These are phyloP conservation scores for Nephila pilipes DNA, from an alignment of 1,140 invertebrate species.

Conservation along the genomic window DNA sequence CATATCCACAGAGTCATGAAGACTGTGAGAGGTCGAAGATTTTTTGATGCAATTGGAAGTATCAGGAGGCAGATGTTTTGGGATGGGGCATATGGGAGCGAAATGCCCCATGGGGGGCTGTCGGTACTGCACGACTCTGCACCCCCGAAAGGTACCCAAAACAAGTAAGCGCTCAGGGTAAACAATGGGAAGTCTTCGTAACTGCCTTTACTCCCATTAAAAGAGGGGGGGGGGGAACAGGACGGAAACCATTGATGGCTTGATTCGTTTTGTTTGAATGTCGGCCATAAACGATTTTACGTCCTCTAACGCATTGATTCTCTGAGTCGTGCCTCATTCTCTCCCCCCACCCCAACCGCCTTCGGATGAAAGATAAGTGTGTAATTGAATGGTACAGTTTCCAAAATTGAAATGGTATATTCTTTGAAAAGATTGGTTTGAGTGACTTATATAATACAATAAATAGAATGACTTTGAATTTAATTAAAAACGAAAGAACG, in stretches of 20 bases:
- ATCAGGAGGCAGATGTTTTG: conserved; percentile 63
- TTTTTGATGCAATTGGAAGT: not conserved
- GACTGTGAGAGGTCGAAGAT: conserved; percentile 4
- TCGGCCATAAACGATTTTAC: conserved; percentile 11
- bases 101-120: not conserved
- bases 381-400: not conserved
- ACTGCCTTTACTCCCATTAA: conserved; percentile 21
- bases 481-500: no score
- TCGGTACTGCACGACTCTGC: conserved; percentile 5
- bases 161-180: conserved; percentile 51
- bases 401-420: not conserved
- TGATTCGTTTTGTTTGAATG: conserved; percentile 24
- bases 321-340: not conserved
- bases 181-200: conserved; percentile 58
- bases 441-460: no score
- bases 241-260: conserved; percentile 38
- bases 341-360: not conserved
- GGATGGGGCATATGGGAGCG: conserved; percentile 54
- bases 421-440: not conserved
- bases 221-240: not conserved
- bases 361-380: not conserved
- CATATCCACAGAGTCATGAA: not conserved
- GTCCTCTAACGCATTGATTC: not conserved
- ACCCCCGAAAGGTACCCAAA: conserved; percentile 12
- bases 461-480: no score